phyloP scores from a whole-genome alignment of 30 jellyfish, hydroid and myxozoan genomes.

The Cassiopea xamachana region DNA sequence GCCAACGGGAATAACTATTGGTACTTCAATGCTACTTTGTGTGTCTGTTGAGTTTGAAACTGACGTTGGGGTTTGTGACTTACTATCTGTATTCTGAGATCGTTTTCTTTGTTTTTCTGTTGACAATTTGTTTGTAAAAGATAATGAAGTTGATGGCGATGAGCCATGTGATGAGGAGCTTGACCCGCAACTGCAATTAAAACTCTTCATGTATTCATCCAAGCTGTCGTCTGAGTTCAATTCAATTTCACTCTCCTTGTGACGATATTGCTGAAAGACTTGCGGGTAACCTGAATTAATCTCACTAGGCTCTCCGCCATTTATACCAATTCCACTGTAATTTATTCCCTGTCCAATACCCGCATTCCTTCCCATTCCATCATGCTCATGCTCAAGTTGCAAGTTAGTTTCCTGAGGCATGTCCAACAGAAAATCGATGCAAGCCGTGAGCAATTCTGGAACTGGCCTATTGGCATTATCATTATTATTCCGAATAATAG shows the following conservation, averaged over 20 bases:
- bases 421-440: constrained; percentile 45
- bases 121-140: too few relatives aligned
- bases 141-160: background rate
- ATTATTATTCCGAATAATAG: constrained; percentile 4
- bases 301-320: too few relatives aligned
- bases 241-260: background rate
- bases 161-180: background rate
- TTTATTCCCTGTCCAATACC: background rate
- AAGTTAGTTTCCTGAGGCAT: constrained; percentile 22
- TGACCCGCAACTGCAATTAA: background rate
- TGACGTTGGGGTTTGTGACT: too few relatives aligned
- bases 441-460: constrained; percentile 26
- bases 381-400: background rate
- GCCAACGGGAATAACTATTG: too few relatives aligned
- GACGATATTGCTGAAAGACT: background rate
- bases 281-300: too few relatives aligned
- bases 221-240: background rate
- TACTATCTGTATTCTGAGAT: too few relatives aligned
- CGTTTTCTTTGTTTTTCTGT: too few relatives aligned
- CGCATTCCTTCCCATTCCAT: background rate
- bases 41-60: too few relatives aligned
- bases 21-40: too few relatives aligned
- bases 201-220: background rate
- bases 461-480: background rate
- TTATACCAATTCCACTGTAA: too few relatives aligned